Evolutionary conservation across 2,113 vertebrate genomes (phyloP), one percentile per base, ranked within the genome.

Genomic region (Phaethornis superciliosus): DNA sequence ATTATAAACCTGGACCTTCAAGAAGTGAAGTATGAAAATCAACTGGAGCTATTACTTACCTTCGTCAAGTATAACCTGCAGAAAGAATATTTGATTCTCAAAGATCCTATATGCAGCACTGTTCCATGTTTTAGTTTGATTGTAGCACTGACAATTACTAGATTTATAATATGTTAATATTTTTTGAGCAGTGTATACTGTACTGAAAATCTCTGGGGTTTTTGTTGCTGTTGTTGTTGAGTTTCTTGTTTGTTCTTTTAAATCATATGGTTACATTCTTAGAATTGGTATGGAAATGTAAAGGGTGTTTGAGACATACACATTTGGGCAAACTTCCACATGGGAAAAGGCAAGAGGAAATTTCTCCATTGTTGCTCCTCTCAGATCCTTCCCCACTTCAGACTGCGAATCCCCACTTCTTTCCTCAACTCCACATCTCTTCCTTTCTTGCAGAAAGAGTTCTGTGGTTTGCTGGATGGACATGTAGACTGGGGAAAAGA

Each of bases 381-480:
- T 80, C 59, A 37, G 7, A 11, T 87, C 14, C 6, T 4, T 81
- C 7, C 10, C 6, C 7, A 68, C 21, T 42, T 84, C 4, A 4
- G 76, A 62, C 30, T 49, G 55, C 35, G 90, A 86, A 44, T 65
- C 32, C 42, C 8, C 5, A 51, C 11, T 28, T 83, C 85, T 62
- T 5, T 19, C 27, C 15, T 70, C 7, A 86, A 81, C 27, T 78
- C 9, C 44, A 20, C 9, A 46, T 82, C 72, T 95, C 42, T 44
- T 97, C 75, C 37, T 77, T 76, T 88, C 51, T 78, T 95, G 64
- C 62, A 98, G 98, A 54, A 85, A 32, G 40, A 97, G 15, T 98
- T 98, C 44, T 98, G 98, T 12, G 98, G 98, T 78, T 81, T 98
- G 79, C 0, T 92, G 32, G 8, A 85, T 3, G 98, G 98, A 70